These are phyloP conservation scores for Zaprionus ornatus DNA, from an alignment of 1,140 invertebrate genomes.

Conservation along the genomic window DNA sequence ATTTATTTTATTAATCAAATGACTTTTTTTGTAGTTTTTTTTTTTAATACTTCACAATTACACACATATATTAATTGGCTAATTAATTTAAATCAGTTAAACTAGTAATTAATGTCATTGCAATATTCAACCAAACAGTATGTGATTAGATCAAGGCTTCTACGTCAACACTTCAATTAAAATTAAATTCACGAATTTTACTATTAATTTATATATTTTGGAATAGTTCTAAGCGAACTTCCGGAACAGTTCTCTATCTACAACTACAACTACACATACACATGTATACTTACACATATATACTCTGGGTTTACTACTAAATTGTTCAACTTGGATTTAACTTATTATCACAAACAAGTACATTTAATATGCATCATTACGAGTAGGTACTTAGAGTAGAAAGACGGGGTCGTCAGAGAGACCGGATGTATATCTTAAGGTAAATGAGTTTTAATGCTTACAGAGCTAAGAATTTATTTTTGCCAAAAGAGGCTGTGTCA, in stretches of 20 bases:
- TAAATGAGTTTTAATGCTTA: constrained; percentile 41
- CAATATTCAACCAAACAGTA: constrained; percentile 40
- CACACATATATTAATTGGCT: constrained; percentile 30
- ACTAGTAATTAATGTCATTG: constrained; percentile 51
- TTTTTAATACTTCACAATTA: constrained; percentile 60
- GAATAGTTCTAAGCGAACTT: not conserved
- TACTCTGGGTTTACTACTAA: constrained; percentile 43
- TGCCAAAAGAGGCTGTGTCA: constrained; percentile 75
- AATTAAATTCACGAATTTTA: constrained; percentile 54
- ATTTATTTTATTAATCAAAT: constrained; percentile 25
- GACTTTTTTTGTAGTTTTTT: not conserved
- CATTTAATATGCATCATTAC: constrained; percentile 68
- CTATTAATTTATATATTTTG: not conserved
- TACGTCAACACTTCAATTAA: constrained; percentile 29
- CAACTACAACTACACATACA: not conserved
- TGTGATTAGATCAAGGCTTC: constrained; percentile 40
- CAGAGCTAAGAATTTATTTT: constrained; percentile 77
- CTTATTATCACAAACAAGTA: constrained; percentile 79
- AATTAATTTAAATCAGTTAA: constrained; percentile 25
- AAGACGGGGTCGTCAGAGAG: not conserved
- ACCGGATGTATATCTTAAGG: constrained; percentile 15
- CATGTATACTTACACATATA: constrained; percentile 3
- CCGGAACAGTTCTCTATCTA: not conserved
- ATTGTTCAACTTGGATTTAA: constrained; percentile 75
- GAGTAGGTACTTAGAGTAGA: constrained; percentile 40